phyloP scores from a whole-genome alignment of 2,888 invertebrate genomes.

The Aphidoletes aphidimyza region DNA sequence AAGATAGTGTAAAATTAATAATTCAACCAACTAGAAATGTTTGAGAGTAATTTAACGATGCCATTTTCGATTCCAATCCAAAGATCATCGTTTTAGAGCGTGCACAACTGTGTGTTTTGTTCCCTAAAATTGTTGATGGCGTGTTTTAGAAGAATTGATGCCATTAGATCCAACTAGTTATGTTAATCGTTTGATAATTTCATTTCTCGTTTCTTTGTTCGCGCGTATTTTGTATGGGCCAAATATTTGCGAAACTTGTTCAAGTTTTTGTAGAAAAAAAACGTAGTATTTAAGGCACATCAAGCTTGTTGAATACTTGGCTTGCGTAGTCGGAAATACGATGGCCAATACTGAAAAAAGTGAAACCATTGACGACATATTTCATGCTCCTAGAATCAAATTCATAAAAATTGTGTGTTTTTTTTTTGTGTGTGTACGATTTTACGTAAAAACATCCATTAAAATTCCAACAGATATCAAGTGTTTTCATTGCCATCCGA shows the following conservation, averaged over 20 bases:
- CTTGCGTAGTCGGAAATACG: too few relatives aligned
- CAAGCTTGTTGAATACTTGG: too few relatives aligned
- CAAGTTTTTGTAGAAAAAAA: too few relatives aligned
- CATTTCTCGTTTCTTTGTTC: not conserved
- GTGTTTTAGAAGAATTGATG: constrained; percentile 26
- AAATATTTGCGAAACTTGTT: not conserved
- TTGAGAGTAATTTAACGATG: too few relatives aligned
- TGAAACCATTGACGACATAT: not conserved
- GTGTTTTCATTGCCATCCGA: too few relatives aligned
- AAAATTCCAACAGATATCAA: too few relatives aligned
- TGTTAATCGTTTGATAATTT: not conserved
- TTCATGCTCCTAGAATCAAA: not conserved
- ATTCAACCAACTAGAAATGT: too few relatives aligned
- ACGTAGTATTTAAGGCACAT: not conserved
- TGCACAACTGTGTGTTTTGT: not conserved
- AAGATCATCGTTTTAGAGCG: not conserved
- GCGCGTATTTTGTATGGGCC: not conserved
- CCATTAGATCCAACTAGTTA: constrained; percentile 14
- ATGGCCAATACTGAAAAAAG: not conserved
- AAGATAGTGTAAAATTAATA: too few relatives aligned
- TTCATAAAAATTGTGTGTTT: too few relatives aligned
- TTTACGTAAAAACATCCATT: too few relatives aligned
- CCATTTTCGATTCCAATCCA: too few relatives aligned
- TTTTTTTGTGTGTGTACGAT: not conserved
- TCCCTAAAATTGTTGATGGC: too few relatives aligned